Base-by-base conservation (phyloP, 2,797 vertebrate genomes). In the Syncerus caffer region DNA sequence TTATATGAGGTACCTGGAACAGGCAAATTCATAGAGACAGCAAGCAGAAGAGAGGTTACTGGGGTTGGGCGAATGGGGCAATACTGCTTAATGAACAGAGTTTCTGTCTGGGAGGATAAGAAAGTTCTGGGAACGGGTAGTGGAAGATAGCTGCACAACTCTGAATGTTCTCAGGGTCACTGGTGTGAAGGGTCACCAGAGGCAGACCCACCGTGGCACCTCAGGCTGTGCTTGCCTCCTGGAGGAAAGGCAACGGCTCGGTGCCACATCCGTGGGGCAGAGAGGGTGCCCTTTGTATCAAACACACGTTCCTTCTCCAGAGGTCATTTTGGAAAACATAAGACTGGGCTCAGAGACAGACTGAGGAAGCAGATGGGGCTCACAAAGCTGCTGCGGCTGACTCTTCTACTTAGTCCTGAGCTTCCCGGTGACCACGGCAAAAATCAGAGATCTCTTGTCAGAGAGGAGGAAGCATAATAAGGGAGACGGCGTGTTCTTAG, bases 401-500 rank as follows among this genome's bases (percentile, higher is more conserved):
- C 50, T 45, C n/a, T 64, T 67, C 10, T 5, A 14, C 31, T 91
- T 71, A 74, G 53, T 42, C 25, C 21, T 16, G n/a, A 89, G 90
- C 34, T 93, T 95, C 76, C 96, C 31, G 85, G 91, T 71, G 83
- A 74, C 89, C 85, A 93, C 5, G 64, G 83, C 14, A 38, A 95
- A 92, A 51, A 83, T 27, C 31, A 87, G 84, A 76, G 19, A 64
- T 60, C 93, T 71, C 50, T 31, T 51, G 6, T 82, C 92, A 82
- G 86, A 67, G 62, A 57, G 6, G 13, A 91, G 83, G 53, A 50
- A 79, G 93, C 45, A 13, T 47, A 47, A 62, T 58, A 76, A 64
- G 80, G 85, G 67, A 91, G 13, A 85, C 13, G 16, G 14, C 7
- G 7, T 71, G 34, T 34, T 83, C 80, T 86, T 51, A 86, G 79